Evolutionary conservation across 2,888 invertebrate species (phyloP).

Genomic region (Tolmerus cingulatus): DNA sequence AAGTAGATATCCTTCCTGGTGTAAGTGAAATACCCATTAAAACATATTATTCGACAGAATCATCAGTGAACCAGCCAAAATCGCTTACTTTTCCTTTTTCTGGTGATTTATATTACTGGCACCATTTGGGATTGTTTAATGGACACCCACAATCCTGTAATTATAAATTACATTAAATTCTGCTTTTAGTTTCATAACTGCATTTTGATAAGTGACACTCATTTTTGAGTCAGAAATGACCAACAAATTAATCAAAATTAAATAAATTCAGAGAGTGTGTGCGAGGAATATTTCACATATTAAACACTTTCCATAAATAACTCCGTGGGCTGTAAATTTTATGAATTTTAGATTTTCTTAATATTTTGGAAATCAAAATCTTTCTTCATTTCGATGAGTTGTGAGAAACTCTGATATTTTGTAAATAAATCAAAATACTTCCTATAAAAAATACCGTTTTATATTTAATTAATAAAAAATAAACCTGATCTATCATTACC

Average conservation of each 20-base stretch:
- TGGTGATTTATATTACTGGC: background rate
- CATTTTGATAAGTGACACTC: background rate
- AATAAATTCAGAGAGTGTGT: background rate
- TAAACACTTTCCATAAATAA: background rate
- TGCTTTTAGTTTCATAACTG: background rate
- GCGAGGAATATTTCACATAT: background rate
- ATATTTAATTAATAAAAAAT: background rate
- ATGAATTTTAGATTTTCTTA: background rate
- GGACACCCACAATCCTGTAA: too few species aligned
- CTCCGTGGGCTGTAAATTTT: background rate
- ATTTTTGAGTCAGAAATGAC: background rate
- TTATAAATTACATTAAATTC: background rate
- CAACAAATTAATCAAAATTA: background rate
- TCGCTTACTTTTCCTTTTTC: background rate
- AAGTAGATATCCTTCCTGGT: background rate
- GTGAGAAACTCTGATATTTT: background rate
- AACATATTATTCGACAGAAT: background rate
- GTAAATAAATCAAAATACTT: background rate
- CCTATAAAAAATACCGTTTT: background rate
- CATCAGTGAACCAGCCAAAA: background rate
- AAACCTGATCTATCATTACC: background rate
- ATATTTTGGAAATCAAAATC: background rate
- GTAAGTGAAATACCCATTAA: background rate
- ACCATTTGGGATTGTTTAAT: background rate
- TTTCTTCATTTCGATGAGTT: background rate